phyloP scores from a whole-genome alignment of 2,888 invertebrate species.

The Scotopteryx bipunctaria region DNA sequence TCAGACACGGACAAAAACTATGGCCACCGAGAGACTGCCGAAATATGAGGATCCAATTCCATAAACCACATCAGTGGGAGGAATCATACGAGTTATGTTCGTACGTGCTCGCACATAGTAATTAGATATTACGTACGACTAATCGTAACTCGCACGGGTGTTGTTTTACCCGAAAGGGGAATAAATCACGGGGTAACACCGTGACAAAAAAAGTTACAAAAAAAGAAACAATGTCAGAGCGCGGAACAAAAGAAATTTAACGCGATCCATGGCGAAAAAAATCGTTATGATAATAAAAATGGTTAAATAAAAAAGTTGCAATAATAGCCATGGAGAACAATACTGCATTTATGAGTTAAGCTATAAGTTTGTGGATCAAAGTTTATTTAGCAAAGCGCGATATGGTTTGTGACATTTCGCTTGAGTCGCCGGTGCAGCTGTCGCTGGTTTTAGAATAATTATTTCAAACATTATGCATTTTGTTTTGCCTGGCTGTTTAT shows the following conservation, averaged over 20 bases:
- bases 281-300: conserved; percentile 81
- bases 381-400: conserved; percentile 70
- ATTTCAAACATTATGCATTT: conserved; percentile 65
- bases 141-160: conserved; percentile 82
- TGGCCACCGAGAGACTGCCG: conserved; percentile 76
- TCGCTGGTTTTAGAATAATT: conserved; percentile 68
- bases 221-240: conserved; percentile 77
- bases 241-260: conserved; percentile 81
- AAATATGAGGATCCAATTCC: conserved; percentile 82
- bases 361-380: conserved; percentile 60
- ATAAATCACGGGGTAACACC: conserved; percentile 78
- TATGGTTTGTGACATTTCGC: conserved; percentile 69
- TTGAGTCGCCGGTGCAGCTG: conserved; percentile 66
- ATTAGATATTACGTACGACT: conserved; percentile 81
- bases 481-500: conserved; percentile 56
- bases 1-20: conserved; percentile 70
- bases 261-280: conserved; percentile 77
- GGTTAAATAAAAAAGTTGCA: conserved; percentile 74
- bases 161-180: conserved; percentile 81
- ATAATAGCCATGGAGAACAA: conserved; percentile 79
- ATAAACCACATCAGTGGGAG: conserved; percentile 80
- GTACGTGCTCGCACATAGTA: conserved; percentile 82
- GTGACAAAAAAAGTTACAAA: conserved; percentile 64
- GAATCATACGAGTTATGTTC: conserved; percentile 77
- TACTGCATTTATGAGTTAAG: conserved; percentile 57